These are phyloP conservation scores for Galeopterus variegatus DNA, from an alignment of 2,113 vertebrate species.

Conservation along the genomic window DNA sequence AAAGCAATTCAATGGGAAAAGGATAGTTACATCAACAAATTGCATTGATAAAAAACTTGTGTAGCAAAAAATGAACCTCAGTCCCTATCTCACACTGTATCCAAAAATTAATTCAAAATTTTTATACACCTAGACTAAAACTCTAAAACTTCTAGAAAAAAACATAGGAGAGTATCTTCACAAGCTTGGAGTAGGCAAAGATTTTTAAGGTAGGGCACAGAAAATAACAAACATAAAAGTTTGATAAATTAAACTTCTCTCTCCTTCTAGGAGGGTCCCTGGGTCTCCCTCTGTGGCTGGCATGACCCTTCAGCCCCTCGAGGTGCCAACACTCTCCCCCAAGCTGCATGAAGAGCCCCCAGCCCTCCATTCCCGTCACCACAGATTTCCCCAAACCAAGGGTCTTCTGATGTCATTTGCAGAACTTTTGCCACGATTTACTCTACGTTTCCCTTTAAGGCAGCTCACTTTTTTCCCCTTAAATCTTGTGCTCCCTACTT, in stretches of 20 bases:
- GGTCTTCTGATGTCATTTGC: neutral
- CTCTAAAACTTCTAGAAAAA: neutral
- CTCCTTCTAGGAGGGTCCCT: neutral
- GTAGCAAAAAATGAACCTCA: neutral
- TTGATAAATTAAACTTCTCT: neutral
- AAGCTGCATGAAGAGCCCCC: rapidly evolving
- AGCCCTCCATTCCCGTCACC: too few relatives aligned
- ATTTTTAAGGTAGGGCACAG: neutral
- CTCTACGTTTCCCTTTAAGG: conserved; percentile 4
- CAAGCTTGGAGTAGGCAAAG: neutral
- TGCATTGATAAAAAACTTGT: neutral
- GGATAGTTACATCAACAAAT: neutral
- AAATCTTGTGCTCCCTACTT: neutral
- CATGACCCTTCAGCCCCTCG: rapidly evolving
- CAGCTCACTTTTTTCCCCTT: neutral
- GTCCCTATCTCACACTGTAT: neutral
- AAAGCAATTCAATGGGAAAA: neutral
- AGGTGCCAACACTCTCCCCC: neutral
- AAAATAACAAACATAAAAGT: neutral
- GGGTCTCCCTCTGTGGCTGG: neutral
- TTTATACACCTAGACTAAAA: neutral
- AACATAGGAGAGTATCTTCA: neutral
- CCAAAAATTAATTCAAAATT: neutral
- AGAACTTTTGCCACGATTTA: neutral
- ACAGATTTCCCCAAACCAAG: neutral